Percentiles rank a stretch among this genome's conserved stretches.
Evolutionary conservation across 2,888 invertebrate genomes (phyloP).

Genomic region (Clistopyga incitator): DNA sequence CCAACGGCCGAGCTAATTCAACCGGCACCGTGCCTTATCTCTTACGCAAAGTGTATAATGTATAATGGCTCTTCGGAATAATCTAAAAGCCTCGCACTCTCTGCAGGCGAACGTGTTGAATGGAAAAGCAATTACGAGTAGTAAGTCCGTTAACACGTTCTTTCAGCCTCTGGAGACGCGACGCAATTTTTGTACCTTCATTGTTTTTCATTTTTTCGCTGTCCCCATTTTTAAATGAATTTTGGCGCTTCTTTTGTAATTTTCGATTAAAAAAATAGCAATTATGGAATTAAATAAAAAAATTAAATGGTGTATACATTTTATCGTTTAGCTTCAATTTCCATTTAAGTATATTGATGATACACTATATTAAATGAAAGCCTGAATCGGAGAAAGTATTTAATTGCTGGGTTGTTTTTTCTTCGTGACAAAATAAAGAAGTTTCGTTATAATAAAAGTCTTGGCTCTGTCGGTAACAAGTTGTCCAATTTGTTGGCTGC

Average conservation of each 20-base stretch:
- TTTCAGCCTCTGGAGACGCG: conserved; percentile 39
- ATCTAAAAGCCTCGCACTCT: conserved; percentile 43
- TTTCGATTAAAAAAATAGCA: too few species aligned
- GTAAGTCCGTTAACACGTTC: conserved; percentile 4
- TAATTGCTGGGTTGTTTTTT: not conserved
- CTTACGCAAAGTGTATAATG: conserved; percentile 62
- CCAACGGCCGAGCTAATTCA: conserved; percentile 58
- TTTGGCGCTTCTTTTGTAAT: not conserved
- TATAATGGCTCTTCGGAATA: conserved; percentile 47
- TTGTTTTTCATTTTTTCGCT: not conserved
- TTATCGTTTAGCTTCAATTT: too few species aligned
- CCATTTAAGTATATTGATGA: too few species aligned
- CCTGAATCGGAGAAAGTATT: not conserved
- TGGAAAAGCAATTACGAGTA: conserved; percentile 54
- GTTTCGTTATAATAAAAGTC: not conserved
- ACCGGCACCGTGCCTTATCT: conserved; percentile 51
- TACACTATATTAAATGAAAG: not conserved
- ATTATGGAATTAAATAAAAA: too few species aligned
- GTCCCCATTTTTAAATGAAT: not conserved
- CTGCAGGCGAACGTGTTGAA: conserved; percentile 34
- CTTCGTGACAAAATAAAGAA: not conserved
- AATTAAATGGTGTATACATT: too few species aligned
- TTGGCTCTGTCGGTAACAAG: conserved; percentile 35
- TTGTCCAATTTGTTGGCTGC: conserved; percentile 50
- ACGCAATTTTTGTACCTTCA: conserved; percentile 40